Evolutionary conservation across 2,797 vertebrate species (phyloP), one percentile per base, ranked within the genome.

Genomic region (Allobates femoralis): DNA sequence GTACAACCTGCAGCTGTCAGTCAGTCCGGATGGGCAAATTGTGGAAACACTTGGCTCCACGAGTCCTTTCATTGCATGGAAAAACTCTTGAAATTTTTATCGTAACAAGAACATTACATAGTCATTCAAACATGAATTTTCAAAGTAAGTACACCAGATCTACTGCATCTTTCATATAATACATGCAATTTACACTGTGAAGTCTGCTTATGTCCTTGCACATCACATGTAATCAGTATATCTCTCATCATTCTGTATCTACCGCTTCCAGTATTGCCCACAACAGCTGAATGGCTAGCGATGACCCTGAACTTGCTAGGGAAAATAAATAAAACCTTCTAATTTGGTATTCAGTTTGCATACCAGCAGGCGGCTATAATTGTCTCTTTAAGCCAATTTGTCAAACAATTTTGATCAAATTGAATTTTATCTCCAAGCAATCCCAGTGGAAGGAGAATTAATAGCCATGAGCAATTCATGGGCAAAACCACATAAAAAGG

Each of bases 351-450:
- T 55, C 80, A 46, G 60, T 74, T 50, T 58, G 73, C 74, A 58
- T 78, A 26, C 26, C n/a, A 41, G 28, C 64, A 82, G 37, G 46
- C 26, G 51, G 53, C 73, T 69, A 53, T 78, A 87, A 87, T 83
- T 87, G 85, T 56, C 80, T 83, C 60, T 76, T 87, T 83, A 87
- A 87, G 85, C 73, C 85, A 87, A 87, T 87, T 87, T 87, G 85
- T 87, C 85, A 83, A 55, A 82, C 85, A 87, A 83, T 78, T 87
- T 87, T 73, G 80, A 83, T 83, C 80, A 83, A 87, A 83, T 87
- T 87, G 85, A 87, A 83, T 83, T 78, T 78, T n/a, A 78, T 87
- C 62, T 87, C 32, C 28, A 60, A 87, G 85, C 74, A 83, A 83
- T 87, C 80, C 85, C 85, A 23, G 67, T 56, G 80, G 80, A 83